Conservation (phyloP, 53 echinoderm and acorn worm species). For the Echinarachnius parma region DNA sequence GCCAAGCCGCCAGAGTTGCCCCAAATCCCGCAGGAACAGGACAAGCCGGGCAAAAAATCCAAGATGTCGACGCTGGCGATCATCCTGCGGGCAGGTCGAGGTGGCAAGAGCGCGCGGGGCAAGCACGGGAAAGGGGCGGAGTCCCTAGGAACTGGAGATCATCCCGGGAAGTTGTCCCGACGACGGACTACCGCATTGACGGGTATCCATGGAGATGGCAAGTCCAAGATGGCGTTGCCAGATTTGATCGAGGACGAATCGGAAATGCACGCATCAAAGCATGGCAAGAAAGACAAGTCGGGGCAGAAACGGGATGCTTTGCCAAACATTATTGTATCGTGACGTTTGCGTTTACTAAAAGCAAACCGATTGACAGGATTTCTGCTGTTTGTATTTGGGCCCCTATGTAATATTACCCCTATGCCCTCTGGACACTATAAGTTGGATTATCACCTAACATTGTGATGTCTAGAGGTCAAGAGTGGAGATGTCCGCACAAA, state of each 20-base stretch:
- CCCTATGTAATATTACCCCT: too few species aligned
- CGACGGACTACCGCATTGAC: slow-evolving; percentile 8
- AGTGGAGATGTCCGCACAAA: too few species aligned
- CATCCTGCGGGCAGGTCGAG: slow-evolving; percentile 21
- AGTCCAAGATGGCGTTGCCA: background rate
- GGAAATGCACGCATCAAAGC: background rate
- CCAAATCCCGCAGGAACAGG: background rate
- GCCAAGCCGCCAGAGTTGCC: slow-evolving; percentile 31
- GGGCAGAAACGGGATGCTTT: background rate
- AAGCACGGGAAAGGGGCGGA: slow-evolving; percentile 10
- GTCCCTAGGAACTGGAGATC: background rate
- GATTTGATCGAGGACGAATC: background rate
- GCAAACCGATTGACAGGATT: too few species aligned
- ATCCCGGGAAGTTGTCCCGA: slow-evolving; percentile 1
- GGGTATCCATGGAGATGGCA: background rate
- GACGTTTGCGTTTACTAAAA: background rate
- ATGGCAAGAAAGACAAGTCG: slow-evolving; percentile 19
- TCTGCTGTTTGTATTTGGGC: too few species aligned
- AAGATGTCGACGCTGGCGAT: slow-evolving; percentile 43
- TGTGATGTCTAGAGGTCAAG: too few species aligned
- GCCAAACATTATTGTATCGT: slow-evolving; percentile 19
- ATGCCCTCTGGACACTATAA: too few species aligned
- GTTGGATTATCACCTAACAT: too few species aligned
- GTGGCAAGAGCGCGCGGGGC: slow-evolving; percentile 12
- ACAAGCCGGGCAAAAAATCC: background rate